These are phyloP conservation scores for Callaeas wilsoni DNA, from an alignment of 2,113 vertebrate genomes.

Conservation along the genomic window DNA sequence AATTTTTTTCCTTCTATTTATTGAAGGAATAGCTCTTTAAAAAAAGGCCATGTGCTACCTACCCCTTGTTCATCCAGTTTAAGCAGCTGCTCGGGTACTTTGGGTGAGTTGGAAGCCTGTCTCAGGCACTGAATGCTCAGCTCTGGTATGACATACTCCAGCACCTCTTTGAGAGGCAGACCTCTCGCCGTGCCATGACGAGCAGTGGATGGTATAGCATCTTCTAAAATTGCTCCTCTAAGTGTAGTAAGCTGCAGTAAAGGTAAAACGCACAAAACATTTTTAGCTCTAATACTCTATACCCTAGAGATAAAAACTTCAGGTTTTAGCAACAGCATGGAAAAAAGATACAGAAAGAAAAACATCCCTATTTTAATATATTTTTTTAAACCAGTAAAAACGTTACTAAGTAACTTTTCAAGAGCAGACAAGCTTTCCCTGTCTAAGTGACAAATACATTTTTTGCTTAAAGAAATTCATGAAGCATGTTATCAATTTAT, in stretches of 20 bases:
- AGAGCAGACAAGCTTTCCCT: not conserved
- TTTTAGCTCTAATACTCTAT: not conserved
- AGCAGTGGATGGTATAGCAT: slow-evolving; percentile 91
- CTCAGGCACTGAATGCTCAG: slow-evolving; percentile 89
- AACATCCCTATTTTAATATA: not conserved
- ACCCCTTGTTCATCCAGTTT: slow-evolving; percentile 98
- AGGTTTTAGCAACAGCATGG: not conserved
- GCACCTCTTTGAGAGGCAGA: slow-evolving; percentile 92
- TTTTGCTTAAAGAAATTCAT: not conserved
- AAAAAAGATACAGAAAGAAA: not conserved
- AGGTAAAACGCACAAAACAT: not conserved
- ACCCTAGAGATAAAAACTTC: not conserved
- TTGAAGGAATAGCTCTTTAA: not conserved
- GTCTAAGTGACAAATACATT: not conserved
- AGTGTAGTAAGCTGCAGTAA: slow-evolving; percentile 86
- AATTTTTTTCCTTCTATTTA: not conserved
- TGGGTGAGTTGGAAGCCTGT: slow-evolving; percentile 86
- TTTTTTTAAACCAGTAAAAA: not conserved
- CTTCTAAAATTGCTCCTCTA: slow-evolving; percentile 93
- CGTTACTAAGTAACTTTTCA: not conserved
- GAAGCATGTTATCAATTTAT: not conserved
- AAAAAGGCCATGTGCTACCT: slow-evolving; percentile 32
- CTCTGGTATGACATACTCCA: slow-evolving; percentile 94
- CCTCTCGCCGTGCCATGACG: slow-evolving; percentile 90
- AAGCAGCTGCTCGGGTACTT: slow-evolving; percentile 91